Evolutionary conservation across 2,113 vertebrate genomes (phyloP), one percentile per base, ranked within the genome.

Genomic region (Callithrix jacchus): DNA sequence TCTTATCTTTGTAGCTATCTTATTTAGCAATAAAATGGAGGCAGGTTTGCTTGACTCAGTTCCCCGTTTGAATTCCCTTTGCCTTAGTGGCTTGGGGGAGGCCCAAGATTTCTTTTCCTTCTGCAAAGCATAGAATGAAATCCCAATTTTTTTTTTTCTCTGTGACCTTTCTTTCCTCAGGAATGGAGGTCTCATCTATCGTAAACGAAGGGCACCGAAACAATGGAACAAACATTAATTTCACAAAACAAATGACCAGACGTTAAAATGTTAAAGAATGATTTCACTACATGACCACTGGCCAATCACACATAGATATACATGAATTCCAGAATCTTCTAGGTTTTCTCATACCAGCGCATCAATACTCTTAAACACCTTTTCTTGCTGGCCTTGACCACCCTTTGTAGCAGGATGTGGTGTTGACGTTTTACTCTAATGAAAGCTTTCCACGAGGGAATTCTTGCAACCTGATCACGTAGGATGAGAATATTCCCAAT

Each of bases 271-370:
- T 10, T 68, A n/a, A 52, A 71, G 42, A 61, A 35, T 40, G 54
- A 8, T 20, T 13, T 88, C n/a, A 37, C 40, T 8, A 58, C 14
- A 3, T 32, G 25, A 16, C 32, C 11, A 40, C 2, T 37, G 54
- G 17, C 21, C 47, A 61, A 8, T 52, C 66, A n/a, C 61, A 5
- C 6, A 0, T 6, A 6, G 52, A 17, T 52, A 45, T 6, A 0
- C 45, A 3, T 16, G 3, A n/a, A 8, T 23, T 70, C 42, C 30
- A 6, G 6, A 4, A 16, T 17, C 40, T 49, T 37, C 74, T 64
- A 54, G 42, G 35, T 6, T 49, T 8, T 49, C 37, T 82, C 27
- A 40, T 64, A 9, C 42, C 56, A 40, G 47, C 68, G 30, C n/a
- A 42, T 61, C 27, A 8, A 27, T 23, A 40, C 17, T 9, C 4